Conservation (phyloP, 2,888 invertebrate species). For the Urechis unicinctus region DNA sequence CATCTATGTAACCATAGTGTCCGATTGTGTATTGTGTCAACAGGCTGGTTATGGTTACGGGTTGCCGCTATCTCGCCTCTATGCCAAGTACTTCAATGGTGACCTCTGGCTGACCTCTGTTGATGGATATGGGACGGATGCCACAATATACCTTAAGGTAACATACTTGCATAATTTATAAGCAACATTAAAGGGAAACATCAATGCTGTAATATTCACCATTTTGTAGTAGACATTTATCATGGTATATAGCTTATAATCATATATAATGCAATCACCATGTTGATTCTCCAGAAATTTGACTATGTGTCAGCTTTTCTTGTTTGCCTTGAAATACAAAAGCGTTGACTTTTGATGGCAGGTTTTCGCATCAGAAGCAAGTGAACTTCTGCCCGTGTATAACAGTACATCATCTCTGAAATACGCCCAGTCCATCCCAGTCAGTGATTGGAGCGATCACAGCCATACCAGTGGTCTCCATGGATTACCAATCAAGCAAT, state of each 20-base stretch:
- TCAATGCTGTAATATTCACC: too few relatives aligned
- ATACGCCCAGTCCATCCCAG: constrained; percentile 69
- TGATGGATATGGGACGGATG: constrained; percentile 96
- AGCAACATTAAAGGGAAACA: too few relatives aligned
- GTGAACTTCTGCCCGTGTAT: constrained; percentile 92
- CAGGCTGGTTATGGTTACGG: constrained; percentile 83
- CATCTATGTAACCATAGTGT: too few relatives aligned
- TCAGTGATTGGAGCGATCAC: constrained; percentile 72
- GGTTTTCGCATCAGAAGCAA: constrained; percentile 94
- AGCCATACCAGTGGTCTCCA: not conserved
- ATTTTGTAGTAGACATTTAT: too few relatives aligned
- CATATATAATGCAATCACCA: too few relatives aligned
- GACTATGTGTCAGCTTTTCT: too few relatives aligned
- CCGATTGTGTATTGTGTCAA: not conserved
- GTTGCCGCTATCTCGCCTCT: constrained; percentile 87
- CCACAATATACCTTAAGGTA: constrained; percentile 93
- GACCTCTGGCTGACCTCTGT: constrained; percentile 88
- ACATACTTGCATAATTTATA: constrained; percentile 12
- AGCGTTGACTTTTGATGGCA: too few relatives aligned
- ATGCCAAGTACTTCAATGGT: constrained; percentile 97
- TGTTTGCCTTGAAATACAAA: too few relatives aligned
- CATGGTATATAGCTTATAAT: too few relatives aligned
- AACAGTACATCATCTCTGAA: constrained; percentile 90
- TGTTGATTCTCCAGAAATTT: too few relatives aligned
- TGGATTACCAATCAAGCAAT: not conserved